Evolutionary conservation across 2,888 invertebrate species (phyloP), one percentile per base, ranked within the genome.

Genomic region (Drosophila yooni): DNA sequence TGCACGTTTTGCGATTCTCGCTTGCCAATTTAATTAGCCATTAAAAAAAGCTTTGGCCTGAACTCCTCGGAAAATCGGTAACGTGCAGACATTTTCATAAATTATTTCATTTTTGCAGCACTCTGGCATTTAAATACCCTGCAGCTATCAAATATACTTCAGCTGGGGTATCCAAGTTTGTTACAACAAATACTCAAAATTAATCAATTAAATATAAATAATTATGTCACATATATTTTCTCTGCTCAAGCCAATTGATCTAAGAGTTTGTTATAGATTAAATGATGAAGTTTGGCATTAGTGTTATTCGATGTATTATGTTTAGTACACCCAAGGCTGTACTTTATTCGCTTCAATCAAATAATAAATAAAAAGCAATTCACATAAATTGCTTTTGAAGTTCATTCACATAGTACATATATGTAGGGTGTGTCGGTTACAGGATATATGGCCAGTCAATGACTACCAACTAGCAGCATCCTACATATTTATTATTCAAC

Each of bases 1-100:
- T 52, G 68, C 67, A 58, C 70, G 50, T 50, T 72, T 61, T 67
- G 54, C 51, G 46, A 60, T 70, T 54, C 68, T 56, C 53, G 51
- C 63, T 72, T 67, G 71, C 73, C 88, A 89, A 85, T 89, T 85
- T 88, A 85, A 89, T 85, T 85, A 90, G 71, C 84, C 87, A 86
- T 83, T 76, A 88, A 86, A 78, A 72, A 72, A 51, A 53, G 57
- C 52, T 53, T 57, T 34, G 15, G 54, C 34, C 51, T 52, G 54
- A 66, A 31, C 52, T 69, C 53, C 65, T 40, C 57, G 56, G 67
- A 68, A 71, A 74, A 67, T 70, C 57, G 70, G 78, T 62, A 74
- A 83, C 64, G 68, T 56, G 60, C 71, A 72, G 70, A 79, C 62
- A 80, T 77, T 81, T 76, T 78, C 81, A 83, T 81, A 85, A 83